Evolutionary conservation across 2,113 vertebrate species (phyloP), one percentile per base, ranked within the genome.

Genomic region (Thunnus maccoyii): DNA sequence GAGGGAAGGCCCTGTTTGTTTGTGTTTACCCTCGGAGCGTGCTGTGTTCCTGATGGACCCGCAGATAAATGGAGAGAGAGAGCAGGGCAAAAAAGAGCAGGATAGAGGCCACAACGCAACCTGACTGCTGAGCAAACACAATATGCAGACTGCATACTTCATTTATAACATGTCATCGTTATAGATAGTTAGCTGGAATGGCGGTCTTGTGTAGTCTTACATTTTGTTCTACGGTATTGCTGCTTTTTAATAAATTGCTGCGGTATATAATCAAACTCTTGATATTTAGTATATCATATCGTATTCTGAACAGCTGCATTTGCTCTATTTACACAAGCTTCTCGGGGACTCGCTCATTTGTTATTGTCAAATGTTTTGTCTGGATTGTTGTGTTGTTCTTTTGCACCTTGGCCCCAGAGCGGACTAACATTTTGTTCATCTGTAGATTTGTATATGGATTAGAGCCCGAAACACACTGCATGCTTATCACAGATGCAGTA

Each of bases 11-110:
- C 30, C 71, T 89, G 86, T 93, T 94, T 92, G 88, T 92, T 91
- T 92, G 91, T 91, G 86, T 93, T 93, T 93, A 90, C 83, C 86
- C 91, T 93, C 41, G 65, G 69, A 89, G 88, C 83, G 82, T 90
- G 90, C 72, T 88, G 78, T 88, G 91, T 88, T 88, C 92, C 86
- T 66, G 90, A 94, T 94, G 88, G 81, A 73, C 2, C 51, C 20
- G 2, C 14, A 88, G 89, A 91, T 91, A 88, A 84, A 32, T 5
- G n/a, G 36, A 54, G 69, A 57, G 25, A 54, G 41, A 76, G 50
- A 63, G 66, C 22, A 6, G 50, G 17, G 58, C 41, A 22, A 47
- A 61, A 50, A 46, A 63, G 47, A 72, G 72, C 0, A 14, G 36
- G 17, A 69, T 16, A 36, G 44, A 72, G 52, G 72, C 69, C 44